A percentile compares a stretch with the other conserved stretches of the same genome.
Conservation (phyloP, 2,113 vertebrate species). For the Camelus dromedarius region DNA sequence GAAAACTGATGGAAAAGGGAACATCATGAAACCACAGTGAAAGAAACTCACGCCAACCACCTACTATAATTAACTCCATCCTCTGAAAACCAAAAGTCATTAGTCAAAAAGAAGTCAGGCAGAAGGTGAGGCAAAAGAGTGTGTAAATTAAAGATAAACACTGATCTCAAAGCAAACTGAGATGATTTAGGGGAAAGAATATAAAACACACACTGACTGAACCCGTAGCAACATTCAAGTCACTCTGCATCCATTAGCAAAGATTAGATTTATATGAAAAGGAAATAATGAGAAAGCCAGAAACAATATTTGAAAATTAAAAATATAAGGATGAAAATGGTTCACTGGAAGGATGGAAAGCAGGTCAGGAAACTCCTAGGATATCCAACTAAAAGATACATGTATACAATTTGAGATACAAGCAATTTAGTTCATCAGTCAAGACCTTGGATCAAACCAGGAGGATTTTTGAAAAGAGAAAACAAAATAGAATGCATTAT, state of each 20-base stretch:
- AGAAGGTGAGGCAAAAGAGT: not conserved
- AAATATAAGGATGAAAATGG: not conserved
- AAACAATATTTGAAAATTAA: not conserved
- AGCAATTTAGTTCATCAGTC: not conserved
- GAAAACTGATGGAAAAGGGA: too few species aligned
- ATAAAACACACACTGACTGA: not conserved
- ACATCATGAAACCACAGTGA: accelerated
- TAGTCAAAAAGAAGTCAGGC: not conserved
- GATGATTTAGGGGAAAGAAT: not conserved
- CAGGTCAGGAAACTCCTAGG: not conserved
- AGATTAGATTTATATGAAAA: not conserved
- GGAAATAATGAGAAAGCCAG: not conserved
- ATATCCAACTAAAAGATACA: not conserved
- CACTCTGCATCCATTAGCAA: not conserved
- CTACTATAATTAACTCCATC: accelerated
- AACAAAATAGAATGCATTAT: not conserved
- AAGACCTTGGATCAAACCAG: not conserved
- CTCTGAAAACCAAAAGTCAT: not conserved
- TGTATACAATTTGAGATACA: not conserved
- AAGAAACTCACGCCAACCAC: not conserved
- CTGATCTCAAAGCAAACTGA: not conserved
- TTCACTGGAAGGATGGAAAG: not conserved
- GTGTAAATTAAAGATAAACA: not conserved
- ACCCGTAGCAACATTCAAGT: not conserved
- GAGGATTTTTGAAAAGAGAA: not conserved